Evolutionary conservation across 2,113 vertebrate genomes (phyloP).

Genomic region (Oryzias javanicus): DNA sequence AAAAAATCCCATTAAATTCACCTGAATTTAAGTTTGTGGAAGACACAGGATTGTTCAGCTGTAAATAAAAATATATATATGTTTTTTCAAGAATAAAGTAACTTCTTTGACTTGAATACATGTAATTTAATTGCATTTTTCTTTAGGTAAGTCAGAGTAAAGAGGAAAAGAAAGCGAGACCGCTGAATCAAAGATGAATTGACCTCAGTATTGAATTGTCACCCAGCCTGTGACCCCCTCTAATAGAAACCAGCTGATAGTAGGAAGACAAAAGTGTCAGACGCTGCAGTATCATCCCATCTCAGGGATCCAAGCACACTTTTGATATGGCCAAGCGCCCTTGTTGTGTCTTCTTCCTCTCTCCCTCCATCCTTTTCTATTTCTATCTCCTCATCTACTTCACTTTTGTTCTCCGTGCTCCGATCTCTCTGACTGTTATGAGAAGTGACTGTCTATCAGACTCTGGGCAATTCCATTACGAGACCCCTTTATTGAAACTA

Average conservation of each 20-base stretch:
- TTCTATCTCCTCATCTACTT: slow-evolving; percentile 1
- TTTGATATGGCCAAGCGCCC: neutral
- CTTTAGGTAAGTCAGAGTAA: neutral
- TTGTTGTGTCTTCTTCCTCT: neutral
- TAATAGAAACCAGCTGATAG: neutral
- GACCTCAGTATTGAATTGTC: neutral
- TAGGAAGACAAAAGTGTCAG: slow-evolving; percentile 1
- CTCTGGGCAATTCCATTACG: slow-evolving; percentile 49
- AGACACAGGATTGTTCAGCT: too few relatives aligned
- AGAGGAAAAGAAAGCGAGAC: neutral
- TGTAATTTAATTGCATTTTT: too few relatives aligned
- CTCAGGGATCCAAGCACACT: neutral
- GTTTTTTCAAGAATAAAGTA: too few relatives aligned
- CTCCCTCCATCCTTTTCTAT: neutral
- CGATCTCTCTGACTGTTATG: slow-evolving; percentile 42
- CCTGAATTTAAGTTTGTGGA: too few relatives aligned
- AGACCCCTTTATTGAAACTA: slow-evolving; percentile 39
- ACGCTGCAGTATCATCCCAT: neutral
- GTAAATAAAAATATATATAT: too few relatives aligned
- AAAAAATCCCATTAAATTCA: too few relatives aligned
- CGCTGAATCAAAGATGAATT: neutral
- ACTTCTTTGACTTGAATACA: too few relatives aligned
- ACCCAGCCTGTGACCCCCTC: neutral
- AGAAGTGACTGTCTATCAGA: slow-evolving; percentile 55
- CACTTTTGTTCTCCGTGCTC: slow-evolving; percentile 10